Conservation (phyloP, 2,113 vertebrate species). For the Epinephelus lanceolatus region DNA sequence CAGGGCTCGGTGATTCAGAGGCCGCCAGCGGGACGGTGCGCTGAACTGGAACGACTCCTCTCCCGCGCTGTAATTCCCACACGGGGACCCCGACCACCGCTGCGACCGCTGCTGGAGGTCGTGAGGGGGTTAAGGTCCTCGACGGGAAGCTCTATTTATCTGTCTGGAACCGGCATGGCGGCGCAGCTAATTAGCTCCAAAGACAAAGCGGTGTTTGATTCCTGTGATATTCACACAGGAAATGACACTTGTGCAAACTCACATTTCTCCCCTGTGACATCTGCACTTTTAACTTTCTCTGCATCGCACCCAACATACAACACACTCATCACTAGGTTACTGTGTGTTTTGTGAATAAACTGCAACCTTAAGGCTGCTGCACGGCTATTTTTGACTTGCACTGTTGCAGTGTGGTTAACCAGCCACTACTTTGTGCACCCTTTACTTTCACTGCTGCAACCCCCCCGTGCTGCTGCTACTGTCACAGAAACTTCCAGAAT, state of each 20-base stretch:
- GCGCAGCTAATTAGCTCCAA: conserved; percentile 36
- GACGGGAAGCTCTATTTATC: conserved; percentile 63
- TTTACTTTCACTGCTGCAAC: conserved; percentile 30
- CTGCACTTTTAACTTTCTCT: neutral
- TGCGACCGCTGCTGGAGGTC: conserved; percentile 64
- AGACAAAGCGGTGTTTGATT: conserved; percentile 38
- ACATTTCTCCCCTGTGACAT: neutral
- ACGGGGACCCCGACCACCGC: conserved; percentile 63
- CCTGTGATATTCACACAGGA: neutral
- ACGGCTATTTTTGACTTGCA: neutral
- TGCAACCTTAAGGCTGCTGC: conserved; percentile 7
- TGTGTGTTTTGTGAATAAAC: neutral
- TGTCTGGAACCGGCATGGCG: conserved; percentile 51
- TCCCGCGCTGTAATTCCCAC: conserved; percentile 55
- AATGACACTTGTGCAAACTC: neutral
- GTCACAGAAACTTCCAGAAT: conserved; percentile 67
- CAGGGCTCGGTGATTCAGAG: conserved; percentile 81
- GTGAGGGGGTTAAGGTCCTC: conserved; percentile 59
- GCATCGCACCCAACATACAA: neutral
- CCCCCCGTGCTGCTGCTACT: conserved; percentile 17
- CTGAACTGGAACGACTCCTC: conserved; percentile 70
- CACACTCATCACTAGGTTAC: neutral
- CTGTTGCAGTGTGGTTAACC: conserved; percentile 25
- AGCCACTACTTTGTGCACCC: conserved; percentile 37
- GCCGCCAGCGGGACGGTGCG: conserved; percentile 72